Evolutionary conservation across 1,140 invertebrate species (phyloP), one percentile per base, ranked within the genome.

Genomic region (Drosophila guanche): DNA sequence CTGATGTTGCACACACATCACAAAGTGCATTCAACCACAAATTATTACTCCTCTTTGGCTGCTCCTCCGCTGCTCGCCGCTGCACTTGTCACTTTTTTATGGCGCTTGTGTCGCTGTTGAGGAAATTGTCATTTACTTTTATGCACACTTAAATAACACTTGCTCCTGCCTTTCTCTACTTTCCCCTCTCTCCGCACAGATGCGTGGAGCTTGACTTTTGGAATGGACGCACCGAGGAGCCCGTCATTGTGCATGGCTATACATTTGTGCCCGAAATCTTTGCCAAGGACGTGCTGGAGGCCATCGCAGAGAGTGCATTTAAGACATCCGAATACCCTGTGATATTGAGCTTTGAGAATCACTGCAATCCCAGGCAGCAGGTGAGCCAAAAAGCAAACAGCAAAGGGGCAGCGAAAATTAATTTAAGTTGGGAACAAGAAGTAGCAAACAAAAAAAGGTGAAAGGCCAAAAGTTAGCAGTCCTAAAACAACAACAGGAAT

Each of bases 151-250:
- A 33, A 33, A 33, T 6, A 29, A 5, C 27, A 2, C 29, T 33
- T 29, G 16, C 16, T 1, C 16, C 16, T 20, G 0, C 16, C 16
- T n/a, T n/a, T n/a, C n/a, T n/a, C n/a, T n/a, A n/a, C n/a, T 45
- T 54, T n/a, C 43, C 37, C 16, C 48, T 48, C 47, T 23, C 37
- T 27, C 50, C 12, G 20, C 51, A 27, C 67, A 91, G 91, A 81
- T 99, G 98, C 92, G 97, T 99, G 0, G 98, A 99, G 91, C 93
- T 99, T 69, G 98, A 99, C 93, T 99, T 99, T 92, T 99, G 98
- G 98, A 99, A 99, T 91, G 97, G 97, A 1, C 94, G 95, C 76
- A 95, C 95, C 29, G 97, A 98, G 77, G 98, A 99, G 92, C 98
- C 98, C 7, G 95, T 99, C 37, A 99, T 99, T 47, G 98, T 98